Conservation (phyloP, 1,140 invertebrate genomes). For the Cardiocondyla obscurior region DNA sequence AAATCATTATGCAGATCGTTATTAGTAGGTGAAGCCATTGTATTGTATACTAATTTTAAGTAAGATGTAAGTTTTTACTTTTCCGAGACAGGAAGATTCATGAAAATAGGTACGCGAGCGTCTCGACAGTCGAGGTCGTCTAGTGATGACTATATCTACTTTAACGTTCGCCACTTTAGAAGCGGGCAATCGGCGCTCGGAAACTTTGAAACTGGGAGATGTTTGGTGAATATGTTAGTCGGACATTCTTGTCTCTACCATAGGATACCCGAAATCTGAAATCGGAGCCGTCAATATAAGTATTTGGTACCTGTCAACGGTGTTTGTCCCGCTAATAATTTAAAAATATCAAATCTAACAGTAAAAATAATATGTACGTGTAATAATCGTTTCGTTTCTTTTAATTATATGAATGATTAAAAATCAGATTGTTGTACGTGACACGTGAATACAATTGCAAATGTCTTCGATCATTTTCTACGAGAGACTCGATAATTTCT, state of each 20-base stretch:
- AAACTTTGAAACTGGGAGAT: constrained; percentile 19
- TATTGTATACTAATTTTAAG: too few species aligned
- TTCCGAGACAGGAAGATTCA: neutral
- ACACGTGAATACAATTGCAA: neutral
- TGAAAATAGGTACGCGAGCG: neutral
- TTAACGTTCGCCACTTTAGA: constrained; percentile 20
- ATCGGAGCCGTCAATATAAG: neutral
- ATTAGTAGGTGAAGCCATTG: too few species aligned
- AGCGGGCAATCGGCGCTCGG: neutral
- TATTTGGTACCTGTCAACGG: neutral
- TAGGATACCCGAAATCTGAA: constrained; percentile 21
- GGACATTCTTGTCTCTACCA: constrained; percentile 18
- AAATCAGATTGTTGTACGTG: neutral
- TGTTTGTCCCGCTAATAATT: neutral
- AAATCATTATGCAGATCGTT: too few species aligned
- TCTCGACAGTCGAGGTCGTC: neutral
- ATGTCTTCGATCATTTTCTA: neutral
- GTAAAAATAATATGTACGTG: neutral
- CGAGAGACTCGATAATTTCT: neutral
- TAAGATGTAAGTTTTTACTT: neutral
- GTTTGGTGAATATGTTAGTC: constrained; percentile 35
- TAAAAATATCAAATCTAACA: neutral
- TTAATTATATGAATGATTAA: neutral
- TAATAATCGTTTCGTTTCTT: neutral
- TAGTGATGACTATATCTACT: constrained; percentile 19